Percentiles rank a stretch among this genome's conserved stretches.
These are phyloP conservation scores for Pempheris klunzingeri DNA, from an alignment of 2,797 vertebrate species.

Conservation along the genomic window DNA sequence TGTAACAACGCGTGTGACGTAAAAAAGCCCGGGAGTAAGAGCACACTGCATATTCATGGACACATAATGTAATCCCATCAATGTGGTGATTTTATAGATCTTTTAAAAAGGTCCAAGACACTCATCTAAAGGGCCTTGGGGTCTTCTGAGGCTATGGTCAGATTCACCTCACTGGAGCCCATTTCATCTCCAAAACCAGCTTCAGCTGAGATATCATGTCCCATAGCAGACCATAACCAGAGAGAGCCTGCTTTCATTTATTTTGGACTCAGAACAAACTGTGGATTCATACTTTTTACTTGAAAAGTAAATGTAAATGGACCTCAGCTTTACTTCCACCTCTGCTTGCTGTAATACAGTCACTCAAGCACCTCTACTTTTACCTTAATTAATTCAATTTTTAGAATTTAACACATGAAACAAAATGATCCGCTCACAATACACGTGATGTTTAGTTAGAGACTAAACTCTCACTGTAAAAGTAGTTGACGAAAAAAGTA, in stretches of 20 bases:
- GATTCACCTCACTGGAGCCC: neutral
- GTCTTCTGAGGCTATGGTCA: neutral
- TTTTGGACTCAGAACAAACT: neutral
- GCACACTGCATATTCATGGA: neutral
- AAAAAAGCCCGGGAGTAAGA: neutral
- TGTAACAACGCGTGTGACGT: neutral
- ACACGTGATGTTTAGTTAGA: too few relatives aligned
- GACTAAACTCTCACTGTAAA: too few relatives aligned
- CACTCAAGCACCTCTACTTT: too few relatives aligned
- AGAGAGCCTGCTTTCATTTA: neutral
- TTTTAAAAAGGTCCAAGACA: neutral
- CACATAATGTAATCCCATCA: neutral
- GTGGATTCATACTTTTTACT: neutral
- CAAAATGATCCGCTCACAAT: too few relatives aligned
- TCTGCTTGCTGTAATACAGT: too few relatives aligned
- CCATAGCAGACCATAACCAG: neutral
- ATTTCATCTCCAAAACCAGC: neutral
- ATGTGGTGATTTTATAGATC: neutral
- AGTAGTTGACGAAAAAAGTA: too few relatives aligned
- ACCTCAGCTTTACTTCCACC: too few relatives aligned
- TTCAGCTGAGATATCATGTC: too few relatives aligned
- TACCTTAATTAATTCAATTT: too few relatives aligned
- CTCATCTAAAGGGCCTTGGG: too few relatives aligned
- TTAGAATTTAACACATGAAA: too few relatives aligned
- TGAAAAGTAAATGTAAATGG: too few relatives aligned